Evolutionary conservation across 2,888 invertebrate species (phyloP).

Genomic region (Nemotelus nigrinus): DNA sequence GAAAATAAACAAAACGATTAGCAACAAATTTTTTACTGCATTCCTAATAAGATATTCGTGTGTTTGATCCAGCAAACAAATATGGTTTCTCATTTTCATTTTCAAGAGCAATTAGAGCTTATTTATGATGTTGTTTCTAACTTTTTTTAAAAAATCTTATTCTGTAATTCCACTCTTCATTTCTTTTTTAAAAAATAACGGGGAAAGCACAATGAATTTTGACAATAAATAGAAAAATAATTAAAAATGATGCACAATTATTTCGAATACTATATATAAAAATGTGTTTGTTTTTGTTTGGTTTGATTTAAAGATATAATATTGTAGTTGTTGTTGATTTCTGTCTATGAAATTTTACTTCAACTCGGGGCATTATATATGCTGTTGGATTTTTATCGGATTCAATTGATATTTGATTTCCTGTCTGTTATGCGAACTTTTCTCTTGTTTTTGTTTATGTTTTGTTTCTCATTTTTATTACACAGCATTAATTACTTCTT

Average conservation of each 20-base stretch:
- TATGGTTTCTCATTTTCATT: not conserved
- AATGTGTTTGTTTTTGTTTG: not conserved
- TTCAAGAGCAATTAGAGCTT: slow-evolving; percentile 24
- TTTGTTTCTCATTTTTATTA: slow-evolving; percentile 14
- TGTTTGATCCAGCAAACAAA: slow-evolving; percentile 47
- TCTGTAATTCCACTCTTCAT: too few species aligned
- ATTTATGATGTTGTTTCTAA: slow-evolving; percentile 17
- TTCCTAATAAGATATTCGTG: slow-evolving; percentile 5
- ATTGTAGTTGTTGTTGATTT: slow-evolving; percentile 1
- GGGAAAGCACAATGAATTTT: slow-evolving; percentile 33
- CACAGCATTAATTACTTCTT: slow-evolving; percentile 25
- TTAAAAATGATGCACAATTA: slow-evolving; percentile 11
- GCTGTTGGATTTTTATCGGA: too few species aligned
- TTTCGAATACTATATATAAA: slow-evolving; percentile 5
- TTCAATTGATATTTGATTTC: too few species aligned
- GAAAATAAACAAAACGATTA: slow-evolving; percentile 23
- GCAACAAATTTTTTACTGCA: slow-evolving; percentile 18
- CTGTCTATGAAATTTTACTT: not conserved
- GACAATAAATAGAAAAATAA: slow-evolving; percentile 41
- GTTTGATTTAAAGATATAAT: too few species aligned
- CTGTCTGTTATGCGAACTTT: not conserved
- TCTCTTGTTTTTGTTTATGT: slow-evolving; percentile 1
- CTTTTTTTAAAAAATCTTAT: slow-evolving; percentile 20
- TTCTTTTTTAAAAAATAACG: slow-evolving; percentile 28
- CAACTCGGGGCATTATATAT: too few species aligned